Evolutionary conservation across 2,888 invertebrate species (phyloP).

Genomic region (Philhelius pedissequus): DNA sequence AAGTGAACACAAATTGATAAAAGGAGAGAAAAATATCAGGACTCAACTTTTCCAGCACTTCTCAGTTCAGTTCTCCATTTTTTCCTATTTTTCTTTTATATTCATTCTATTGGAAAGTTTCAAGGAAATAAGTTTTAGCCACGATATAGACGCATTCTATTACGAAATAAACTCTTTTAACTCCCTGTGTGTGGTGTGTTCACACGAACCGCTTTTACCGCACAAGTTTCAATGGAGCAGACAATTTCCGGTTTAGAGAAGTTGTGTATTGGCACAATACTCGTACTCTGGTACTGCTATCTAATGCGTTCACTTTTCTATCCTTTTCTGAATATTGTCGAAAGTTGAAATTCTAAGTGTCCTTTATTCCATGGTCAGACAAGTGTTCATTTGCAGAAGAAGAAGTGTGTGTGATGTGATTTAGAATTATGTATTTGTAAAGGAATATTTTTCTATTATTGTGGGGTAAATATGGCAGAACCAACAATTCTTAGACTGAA

Average conservation of each 20-base stretch:
- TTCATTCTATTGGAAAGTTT: constrained; percentile 51
- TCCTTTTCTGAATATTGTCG: constrained; percentile 6
- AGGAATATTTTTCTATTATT: not conserved
- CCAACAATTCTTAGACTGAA: not conserved
- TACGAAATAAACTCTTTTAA: constrained; percentile 29
- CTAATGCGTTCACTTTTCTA: constrained; percentile 21
- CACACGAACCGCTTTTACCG: constrained; percentile 29
- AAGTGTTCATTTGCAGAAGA: constrained; percentile 17
- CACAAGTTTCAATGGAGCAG: constrained; percentile 40
- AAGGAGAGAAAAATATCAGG: constrained; percentile 31
- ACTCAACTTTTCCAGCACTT: constrained; percentile 43
- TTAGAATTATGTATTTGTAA: not conserved
- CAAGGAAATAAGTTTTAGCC: constrained; percentile 56
- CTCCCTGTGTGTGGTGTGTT: not conserved
- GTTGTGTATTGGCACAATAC: constrained; percentile 35
- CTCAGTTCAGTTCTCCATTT: not conserved
- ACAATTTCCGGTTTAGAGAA: constrained; percentile 46
- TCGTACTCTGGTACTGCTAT: too few species aligned
- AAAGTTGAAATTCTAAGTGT: constrained; percentile 3
- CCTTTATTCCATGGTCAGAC: constrained; percentile 14
- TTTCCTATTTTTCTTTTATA: not conserved
- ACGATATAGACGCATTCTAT: constrained; percentile 53
- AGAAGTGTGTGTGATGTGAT: not conserved
- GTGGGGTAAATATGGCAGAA: not conserved
- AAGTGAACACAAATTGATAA: constrained; percentile 61